Conservation (phyloP, 2,888 invertebrate species). For the Pyrrhosoma nymphula region DNA sequence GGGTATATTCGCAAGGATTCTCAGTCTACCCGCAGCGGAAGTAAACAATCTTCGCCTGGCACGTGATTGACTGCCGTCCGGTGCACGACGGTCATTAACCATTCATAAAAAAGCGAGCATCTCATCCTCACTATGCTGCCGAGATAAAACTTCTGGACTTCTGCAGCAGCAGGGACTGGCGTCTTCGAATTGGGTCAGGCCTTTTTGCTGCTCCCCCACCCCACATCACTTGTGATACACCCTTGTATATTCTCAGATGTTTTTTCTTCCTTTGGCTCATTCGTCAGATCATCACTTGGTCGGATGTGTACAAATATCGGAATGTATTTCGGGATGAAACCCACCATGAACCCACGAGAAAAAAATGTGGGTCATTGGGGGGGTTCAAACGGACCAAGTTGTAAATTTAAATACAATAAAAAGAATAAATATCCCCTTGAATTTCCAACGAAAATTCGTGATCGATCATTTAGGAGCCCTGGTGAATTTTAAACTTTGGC, state of each 20-base stretch:
- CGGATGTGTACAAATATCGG: background rate
- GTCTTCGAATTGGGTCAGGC: constrained; percentile 54
- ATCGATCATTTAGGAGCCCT: background rate
- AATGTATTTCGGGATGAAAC: background rate
- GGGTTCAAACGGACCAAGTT: too few species aligned
- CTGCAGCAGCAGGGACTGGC: background rate
- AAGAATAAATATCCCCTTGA: too few species aligned
- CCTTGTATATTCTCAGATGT: background rate
- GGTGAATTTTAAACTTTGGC: background rate
- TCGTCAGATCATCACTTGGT: background rate
- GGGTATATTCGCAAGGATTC: background rate
- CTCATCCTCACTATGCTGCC: constrained; percentile 32
- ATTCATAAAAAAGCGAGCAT: constrained; percentile 52
- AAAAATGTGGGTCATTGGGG: background rate
- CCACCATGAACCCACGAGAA: background rate
- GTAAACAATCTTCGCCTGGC: constrained; percentile 47
- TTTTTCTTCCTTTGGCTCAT: background rate
- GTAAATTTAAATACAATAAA: too few species aligned
- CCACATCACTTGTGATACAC: background rate
- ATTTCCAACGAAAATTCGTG: too few species aligned
- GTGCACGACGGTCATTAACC: constrained; percentile 51
- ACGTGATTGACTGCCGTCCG: constrained; percentile 50
- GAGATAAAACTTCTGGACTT: background rate
- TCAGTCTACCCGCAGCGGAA: background rate
- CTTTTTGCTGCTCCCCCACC: background rate